Evolutionary conservation across 2,113 vertebrate species (phyloP).

Genomic region (Ptilorrhoa leucosticta): DNA sequence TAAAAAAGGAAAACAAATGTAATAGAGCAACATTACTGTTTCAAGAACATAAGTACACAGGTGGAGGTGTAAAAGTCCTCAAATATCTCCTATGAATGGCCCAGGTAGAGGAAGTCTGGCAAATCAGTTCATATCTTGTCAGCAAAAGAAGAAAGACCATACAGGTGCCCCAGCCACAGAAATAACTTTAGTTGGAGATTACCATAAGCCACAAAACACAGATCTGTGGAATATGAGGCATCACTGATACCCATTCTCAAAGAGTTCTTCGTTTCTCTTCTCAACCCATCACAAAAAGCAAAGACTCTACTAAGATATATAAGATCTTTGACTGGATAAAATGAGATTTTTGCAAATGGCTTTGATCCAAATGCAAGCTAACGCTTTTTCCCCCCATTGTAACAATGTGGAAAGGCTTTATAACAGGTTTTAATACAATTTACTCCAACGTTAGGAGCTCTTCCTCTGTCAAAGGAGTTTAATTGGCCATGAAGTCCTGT

Average conservation of each 20-base stretch:
- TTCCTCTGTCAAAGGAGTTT: background rate
- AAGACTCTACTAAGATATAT: background rate
- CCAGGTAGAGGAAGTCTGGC: background rate
- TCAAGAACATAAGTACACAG: background rate
- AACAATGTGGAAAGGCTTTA: background rate
- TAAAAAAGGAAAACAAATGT: background rate
- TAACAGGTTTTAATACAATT: background rate
- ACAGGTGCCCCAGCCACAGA: background rate
- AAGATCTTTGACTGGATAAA: background rate
- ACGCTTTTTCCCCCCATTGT: background rate
- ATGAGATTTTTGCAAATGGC: background rate
- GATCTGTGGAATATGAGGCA: background rate
- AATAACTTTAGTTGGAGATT: background rate
- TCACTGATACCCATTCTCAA: background rate
- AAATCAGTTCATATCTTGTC: background rate
- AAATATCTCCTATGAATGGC: background rate
- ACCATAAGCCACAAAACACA: background rate
- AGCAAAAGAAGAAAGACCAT: background rate
- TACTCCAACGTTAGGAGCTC: background rate
- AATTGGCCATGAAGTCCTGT: background rate
- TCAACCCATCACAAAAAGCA: background rate
- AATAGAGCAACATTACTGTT: background rate
- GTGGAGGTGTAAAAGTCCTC: background rate
- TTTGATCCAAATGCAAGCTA: background rate
- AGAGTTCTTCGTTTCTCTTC: background rate